Percentiles rank a stretch among this genome's conserved stretches.
Conservation (phyloP, 2,797 vertebrate genomes). For the Coracias cyanogaster region DNA sequence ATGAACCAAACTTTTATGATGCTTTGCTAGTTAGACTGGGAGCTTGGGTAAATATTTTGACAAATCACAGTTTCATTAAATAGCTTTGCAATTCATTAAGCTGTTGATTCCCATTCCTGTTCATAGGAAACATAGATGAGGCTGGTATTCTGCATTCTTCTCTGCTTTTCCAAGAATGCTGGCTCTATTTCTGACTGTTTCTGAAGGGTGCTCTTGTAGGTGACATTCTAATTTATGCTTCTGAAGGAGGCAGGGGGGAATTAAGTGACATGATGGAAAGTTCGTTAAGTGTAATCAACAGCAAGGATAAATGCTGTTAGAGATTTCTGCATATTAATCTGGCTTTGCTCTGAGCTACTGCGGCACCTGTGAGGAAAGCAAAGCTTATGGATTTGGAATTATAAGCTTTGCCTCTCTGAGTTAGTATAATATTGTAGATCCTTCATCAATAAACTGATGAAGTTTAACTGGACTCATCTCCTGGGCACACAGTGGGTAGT, state of each 20-base stretch:
- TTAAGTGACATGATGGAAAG: constrained; percentile 56
- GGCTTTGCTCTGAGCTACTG: constrained; percentile 32
- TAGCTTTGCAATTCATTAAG: not conserved
- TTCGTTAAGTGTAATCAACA: constrained; percentile 68
- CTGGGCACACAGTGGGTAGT: not conserved
- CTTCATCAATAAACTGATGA: not conserved
- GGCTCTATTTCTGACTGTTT: not conserved
- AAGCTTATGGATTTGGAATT: constrained; percentile 16
- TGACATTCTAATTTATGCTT: constrained; percentile 56
- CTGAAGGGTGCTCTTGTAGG: constrained; percentile 15
- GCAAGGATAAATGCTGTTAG: constrained; percentile 37
- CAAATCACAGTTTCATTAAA: not conserved
- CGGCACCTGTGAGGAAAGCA: not conserved
- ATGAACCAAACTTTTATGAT: not conserved
- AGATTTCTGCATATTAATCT: constrained; percentile 62
- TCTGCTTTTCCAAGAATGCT: not conserved
- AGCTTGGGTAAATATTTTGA: not conserved
- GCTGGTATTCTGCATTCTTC: not conserved
- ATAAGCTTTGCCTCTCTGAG: not conserved
- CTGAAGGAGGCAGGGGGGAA: constrained; percentile 33
- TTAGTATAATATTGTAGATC: not conserved
- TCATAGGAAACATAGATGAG: not conserved
- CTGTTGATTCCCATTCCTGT: not conserved
- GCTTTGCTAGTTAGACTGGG: not conserved
- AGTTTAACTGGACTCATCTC: not conserved